Percentiles rank a stretch among this genome's conserved stretches.
phyloP scores from a whole-genome alignment of 2,888 invertebrate species.

The Euplexia lucipara region DNA sequence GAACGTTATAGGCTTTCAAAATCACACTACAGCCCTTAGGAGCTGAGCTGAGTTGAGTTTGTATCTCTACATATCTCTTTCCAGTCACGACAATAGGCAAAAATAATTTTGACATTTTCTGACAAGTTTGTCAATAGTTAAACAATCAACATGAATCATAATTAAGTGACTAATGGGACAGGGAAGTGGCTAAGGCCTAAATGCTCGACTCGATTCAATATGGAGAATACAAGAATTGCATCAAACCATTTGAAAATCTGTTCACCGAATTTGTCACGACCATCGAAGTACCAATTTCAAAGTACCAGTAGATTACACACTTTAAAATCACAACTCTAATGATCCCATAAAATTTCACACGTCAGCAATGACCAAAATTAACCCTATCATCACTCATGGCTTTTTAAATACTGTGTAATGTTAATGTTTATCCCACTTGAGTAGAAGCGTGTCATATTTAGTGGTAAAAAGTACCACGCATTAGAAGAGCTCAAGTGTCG shows the following conservation, averaged over 20 bases:
- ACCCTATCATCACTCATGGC: conserved; percentile 60
- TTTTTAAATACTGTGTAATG: conserved; percentile 77
- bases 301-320: conserved; percentile 35
- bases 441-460: conserved; percentile 78
- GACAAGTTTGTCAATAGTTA: no score
- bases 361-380: conserved; percentile 51
- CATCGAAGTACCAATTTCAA: conserved; percentile 9
- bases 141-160: no score
- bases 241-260: no score
- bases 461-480: conserved; percentile 65
- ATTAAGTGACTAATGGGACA: no score
- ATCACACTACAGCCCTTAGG: no score
- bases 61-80: no score
- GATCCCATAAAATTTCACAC: conserved; percentile 59
- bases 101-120: no score
- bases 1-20: no score
- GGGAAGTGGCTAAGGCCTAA: neutral
- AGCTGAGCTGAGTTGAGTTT: no score
- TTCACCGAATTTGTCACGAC: conserved; percentile 25
- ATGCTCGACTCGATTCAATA: neutral
- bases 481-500: conserved; percentile 68
- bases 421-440: conserved; percentile 83
- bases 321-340: conserved; percentile 30
- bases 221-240: neutral
- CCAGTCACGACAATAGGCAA: no score